A percentile compares a stretch with the other conserved stretches of the same genome.
phyloP scores from a whole-genome alignment of 2,113 vertebrate genomes.

The Cyphomyrus plagiostoma region DNA sequence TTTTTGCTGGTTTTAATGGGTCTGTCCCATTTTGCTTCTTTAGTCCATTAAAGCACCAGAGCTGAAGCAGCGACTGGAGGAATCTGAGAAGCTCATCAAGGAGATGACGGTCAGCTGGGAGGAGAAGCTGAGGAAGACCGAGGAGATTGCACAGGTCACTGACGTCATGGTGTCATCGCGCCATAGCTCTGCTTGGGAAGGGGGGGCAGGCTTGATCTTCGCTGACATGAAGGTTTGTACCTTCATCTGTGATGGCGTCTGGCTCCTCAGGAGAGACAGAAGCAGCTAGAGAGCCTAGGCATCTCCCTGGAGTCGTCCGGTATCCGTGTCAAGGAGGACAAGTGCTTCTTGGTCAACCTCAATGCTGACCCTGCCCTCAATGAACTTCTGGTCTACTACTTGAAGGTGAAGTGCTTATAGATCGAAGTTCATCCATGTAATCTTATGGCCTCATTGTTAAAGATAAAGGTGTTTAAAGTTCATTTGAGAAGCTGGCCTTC shows the following conservation, averaged over 20 bases:
- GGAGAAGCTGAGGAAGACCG: constrained; percentile 83
- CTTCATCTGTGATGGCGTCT: not conserved
- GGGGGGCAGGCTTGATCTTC: not conserved
- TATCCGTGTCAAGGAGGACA: constrained; percentile 88
- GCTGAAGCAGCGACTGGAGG: constrained; percentile 65
- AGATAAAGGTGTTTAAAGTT: too few species aligned
- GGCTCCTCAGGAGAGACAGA: constrained; percentile 77
- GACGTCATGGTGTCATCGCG: not conserved
- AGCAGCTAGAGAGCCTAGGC: constrained; percentile 86
- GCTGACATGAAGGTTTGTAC: not conserved
- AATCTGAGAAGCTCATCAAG: constrained; percentile 88
- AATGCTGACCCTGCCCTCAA: constrained; percentile 95
- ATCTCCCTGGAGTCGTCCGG: constrained; percentile 93
- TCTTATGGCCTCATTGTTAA: not conserved
- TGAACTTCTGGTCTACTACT: constrained; percentile 90
- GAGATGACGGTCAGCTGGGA: constrained; percentile 94
- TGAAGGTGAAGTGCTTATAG: constrained; percentile 67
- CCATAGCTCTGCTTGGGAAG: not conserved
- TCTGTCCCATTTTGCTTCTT: not conserved
- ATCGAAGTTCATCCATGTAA: not conserved
- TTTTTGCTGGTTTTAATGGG: not conserved
- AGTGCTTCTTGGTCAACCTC: constrained; percentile 89
- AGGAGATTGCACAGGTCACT: constrained; percentile 69
- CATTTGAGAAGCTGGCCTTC: not conserved
- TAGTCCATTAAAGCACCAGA: constrained; percentile 50